Conservation (phyloP, 1,140 invertebrate genomes). For the Habropoda laboriosa region DNA sequence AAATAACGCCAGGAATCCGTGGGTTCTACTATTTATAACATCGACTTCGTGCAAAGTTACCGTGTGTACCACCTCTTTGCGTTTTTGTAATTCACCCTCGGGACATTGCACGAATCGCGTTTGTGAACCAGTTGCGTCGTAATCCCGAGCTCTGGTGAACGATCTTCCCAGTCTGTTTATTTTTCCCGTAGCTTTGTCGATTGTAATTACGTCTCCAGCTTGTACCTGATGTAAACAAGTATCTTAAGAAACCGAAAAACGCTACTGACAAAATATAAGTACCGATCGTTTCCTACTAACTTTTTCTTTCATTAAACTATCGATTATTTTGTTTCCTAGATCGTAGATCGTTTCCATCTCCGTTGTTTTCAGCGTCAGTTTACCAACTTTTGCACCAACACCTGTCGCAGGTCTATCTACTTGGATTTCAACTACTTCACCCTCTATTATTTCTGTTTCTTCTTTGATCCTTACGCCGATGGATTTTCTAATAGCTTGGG, state of each 20-base stretch:
- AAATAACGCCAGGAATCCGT: slow-evolving; percentile 98
- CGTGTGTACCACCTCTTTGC: slow-evolving; percentile 99
- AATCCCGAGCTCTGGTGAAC: slow-evolving; percentile 97
- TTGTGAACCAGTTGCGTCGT: slow-evolving; percentile 97
- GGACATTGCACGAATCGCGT: slow-evolving; percentile 98
- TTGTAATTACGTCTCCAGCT: slow-evolving; percentile 97
- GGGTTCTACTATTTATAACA: slow-evolving; percentile 98
- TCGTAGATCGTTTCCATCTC: slow-evolving; percentile 99
- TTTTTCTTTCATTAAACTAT: slow-evolving; percentile 98
- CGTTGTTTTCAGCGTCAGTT: slow-evolving; percentile 98
- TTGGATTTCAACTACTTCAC: slow-evolving; percentile 99
- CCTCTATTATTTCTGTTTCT: slow-evolving; percentile 99
- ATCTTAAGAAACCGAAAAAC: neutral
- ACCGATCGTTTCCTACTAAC: slow-evolving; percentile 76
- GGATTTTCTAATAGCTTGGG: slow-evolving; percentile 98
- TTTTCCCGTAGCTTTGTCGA: slow-evolving; percentile 99
- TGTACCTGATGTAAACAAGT: slow-evolving; percentile 84
- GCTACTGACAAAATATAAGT: neutral
- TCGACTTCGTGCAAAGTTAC: slow-evolving; percentile 99
- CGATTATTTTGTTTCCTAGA: slow-evolving; percentile 99
- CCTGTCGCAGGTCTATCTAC: slow-evolving; percentile 96
- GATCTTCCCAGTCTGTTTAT: slow-evolving; percentile 97
- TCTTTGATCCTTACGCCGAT: slow-evolving; percentile 99
- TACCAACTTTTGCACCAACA: slow-evolving; percentile 94
- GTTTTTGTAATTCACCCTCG: slow-evolving; percentile 98